Conservation (phyloP, 2,888 invertebrate genomes). For the Barypeithes pellucidus region DNA sequence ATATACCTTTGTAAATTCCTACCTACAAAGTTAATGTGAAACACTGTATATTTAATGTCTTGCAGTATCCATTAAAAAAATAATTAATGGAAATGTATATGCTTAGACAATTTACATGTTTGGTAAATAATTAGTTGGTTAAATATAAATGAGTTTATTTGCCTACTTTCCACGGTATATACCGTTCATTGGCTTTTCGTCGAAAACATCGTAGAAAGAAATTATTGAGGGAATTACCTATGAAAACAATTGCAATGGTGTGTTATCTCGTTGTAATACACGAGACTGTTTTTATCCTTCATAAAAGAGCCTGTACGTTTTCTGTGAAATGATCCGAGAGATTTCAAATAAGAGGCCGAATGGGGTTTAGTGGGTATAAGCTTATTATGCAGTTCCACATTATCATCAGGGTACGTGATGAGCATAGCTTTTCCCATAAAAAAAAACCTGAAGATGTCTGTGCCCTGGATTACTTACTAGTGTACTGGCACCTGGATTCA, state of each 20-base stretch:
- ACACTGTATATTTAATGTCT: no score
- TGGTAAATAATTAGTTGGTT: constrained; percentile 6
- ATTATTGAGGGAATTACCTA: not conserved
- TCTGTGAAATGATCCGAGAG: no score
- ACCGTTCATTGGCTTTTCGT: constrained; percentile 17
- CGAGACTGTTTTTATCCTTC: not conserved
- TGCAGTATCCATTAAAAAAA: not conserved
- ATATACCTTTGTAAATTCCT: no score
- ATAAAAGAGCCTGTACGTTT: not conserved
- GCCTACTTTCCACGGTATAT: constrained; percentile 19
- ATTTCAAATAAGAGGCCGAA: no score
- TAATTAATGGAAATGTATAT: constrained; percentile 5
- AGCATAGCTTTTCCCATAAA: no score
- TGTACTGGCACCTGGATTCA: no score
- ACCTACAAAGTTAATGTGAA: no score
- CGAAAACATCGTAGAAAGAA: not conserved
- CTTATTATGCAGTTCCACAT: no score
- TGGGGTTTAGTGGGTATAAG: no score
- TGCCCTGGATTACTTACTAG: no score
- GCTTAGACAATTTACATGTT: not conserved
- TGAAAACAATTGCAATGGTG: not conserved
- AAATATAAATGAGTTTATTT: constrained; percentile 19
- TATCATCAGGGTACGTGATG: no score
- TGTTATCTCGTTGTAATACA: not conserved
- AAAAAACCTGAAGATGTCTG: no score